phyloP scores from a whole-genome alignment of 2,797 vertebrate genomes.

The Eulemur rubriventer region DNA sequence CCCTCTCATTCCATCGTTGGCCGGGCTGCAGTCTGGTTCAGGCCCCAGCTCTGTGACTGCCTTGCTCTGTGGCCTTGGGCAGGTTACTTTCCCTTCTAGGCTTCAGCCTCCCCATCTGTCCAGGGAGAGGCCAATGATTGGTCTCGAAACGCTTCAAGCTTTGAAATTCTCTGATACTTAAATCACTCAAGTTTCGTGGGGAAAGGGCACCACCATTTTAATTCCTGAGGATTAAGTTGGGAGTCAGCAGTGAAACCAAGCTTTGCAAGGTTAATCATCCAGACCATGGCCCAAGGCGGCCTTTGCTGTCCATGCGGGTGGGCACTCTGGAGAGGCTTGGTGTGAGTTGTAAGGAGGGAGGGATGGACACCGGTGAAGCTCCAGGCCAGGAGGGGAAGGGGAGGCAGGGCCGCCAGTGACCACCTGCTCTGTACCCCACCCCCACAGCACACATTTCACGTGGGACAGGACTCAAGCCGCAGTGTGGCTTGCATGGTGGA shows the following conservation, averaged over 20 bases:
- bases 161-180: not conserved
- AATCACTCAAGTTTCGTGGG: not conserved
- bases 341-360: not conserved
- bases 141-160: not conserved
- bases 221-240: not conserved
- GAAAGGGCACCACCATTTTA: not conserved
- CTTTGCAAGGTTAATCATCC: not conserved
- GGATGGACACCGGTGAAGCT: not conserved
- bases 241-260: not conserved
- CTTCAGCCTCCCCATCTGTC: not conserved
- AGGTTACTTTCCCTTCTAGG: not conserved
- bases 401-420: not conserved
- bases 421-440: not conserved
- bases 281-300: not conserved
- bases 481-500: conserved; percentile 96
- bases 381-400: not conserved
- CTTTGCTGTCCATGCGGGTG: not conserved
- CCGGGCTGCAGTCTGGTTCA: not conserved
- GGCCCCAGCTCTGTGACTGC: not conserved
- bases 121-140: not conserved
- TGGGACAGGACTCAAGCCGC: conserved; percentile 94
- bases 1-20: not conserved
- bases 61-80: not conserved
- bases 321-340: not conserved
- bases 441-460: conserved; percentile 92